Evolutionary conservation across 1,140 invertebrate species (phyloP).

Genomic region (Diachasmimorpha longicaudata): DNA sequence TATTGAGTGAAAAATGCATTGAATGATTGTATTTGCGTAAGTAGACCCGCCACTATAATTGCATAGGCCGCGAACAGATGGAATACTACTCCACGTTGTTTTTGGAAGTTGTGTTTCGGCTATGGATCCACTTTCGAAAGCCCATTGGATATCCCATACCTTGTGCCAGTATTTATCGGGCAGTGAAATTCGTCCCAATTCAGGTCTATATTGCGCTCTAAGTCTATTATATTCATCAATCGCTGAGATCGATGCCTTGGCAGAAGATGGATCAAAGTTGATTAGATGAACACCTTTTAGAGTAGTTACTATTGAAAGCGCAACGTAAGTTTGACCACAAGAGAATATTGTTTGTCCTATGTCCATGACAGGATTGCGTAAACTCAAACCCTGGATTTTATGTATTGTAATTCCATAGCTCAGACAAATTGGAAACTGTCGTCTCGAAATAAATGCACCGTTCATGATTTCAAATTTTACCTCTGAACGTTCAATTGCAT

Average conservation of each 20-base stretch:
- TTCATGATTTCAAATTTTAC: conserved; percentile 37
- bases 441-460: conserved; percentile 40
- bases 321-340: conserved; percentile 50
- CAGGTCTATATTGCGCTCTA: background rate
- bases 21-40: background rate
- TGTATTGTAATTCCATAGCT: conserved; percentile 55
- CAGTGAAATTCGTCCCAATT: background rate
- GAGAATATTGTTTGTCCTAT: conserved; percentile 43
- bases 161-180: background rate
- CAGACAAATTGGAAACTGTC: conserved; percentile 51
- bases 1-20: background rate
- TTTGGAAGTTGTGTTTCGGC: background rate
- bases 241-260: conserved; percentile 10
- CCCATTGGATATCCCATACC: background rate
- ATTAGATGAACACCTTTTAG: conserved; percentile 37
- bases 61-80: background rate
- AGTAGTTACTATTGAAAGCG: conserved; percentile 45
- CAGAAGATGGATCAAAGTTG: conserved; percentile 23
- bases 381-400: conserved; percentile 54
- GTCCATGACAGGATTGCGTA: conserved; percentile 43
- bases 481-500: conserved; percentile 1
- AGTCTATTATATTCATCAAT: background rate
- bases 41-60: background rate
- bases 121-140: background rate
- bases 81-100: background rate